Evolutionary conservation across 2,113 vertebrate species (phyloP), one percentile per base, ranked within the genome.

Genomic region (Galeopterus variegatus): DNA sequence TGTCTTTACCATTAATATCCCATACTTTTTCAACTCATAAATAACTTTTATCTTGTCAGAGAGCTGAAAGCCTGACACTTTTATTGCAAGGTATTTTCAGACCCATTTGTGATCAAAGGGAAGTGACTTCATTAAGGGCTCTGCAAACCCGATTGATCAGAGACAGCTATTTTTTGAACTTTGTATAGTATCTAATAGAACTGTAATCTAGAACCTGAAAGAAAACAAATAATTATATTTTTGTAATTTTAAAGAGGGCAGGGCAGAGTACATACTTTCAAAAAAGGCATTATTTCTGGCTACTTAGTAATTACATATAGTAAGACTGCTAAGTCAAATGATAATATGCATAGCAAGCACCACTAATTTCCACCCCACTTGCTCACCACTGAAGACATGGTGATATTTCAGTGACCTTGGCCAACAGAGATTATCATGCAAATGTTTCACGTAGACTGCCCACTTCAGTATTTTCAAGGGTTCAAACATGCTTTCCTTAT

Each of bases 41-140:
- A 94, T 88, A 94, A 84, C 84, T 91, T 96, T 75, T 81, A 95
- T 97, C 87, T 95, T 54, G 28, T 48, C 54, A 79, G 93, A 76
- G 83, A 93, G 41, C 56, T 58, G 58, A 88, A 75, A 77, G 67
- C 21, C 88, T 93, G 81, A 95, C 67, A 73, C 31, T 45, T 88
- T 93, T 26, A 85, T 58, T 31, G 56, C 36, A n/a, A 86, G 77
- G 50, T 10, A 64, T 54, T 91, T 75, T 73, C 67, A 89, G 89
- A 56, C 85, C 41, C 94, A 45, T 62, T 54, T 79, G 85, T 58
- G 91, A 95, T 93, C 88, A 96, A 88, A 93, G 1, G 88, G 81
- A 84, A 79, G 28, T 19, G 26, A 82, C 72, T 96, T 96, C 73
- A 76, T 72, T 69, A 89, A 93, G 88, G 75, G 31, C 28, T 97